phyloP scores from a whole-genome alignment of 2,113 vertebrate genomes.

The Sorex fumeus region DNA sequence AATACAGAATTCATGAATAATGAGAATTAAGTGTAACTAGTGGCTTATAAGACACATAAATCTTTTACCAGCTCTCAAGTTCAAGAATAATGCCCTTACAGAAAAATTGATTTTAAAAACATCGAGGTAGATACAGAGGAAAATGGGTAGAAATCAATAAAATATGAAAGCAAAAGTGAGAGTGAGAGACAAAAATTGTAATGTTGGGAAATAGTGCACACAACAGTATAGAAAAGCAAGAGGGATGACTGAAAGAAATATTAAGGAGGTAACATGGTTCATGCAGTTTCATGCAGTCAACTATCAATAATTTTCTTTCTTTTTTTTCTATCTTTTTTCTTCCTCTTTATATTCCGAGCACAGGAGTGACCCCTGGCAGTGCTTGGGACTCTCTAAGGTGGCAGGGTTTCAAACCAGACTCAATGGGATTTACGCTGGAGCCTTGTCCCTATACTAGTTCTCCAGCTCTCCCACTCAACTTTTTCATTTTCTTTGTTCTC shows the following conservation, averaged over 20 bases:
- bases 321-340: background rate
- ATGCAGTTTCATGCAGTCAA: background rate
- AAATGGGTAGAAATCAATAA: background rate
- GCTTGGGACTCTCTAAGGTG: too few relatives aligned
- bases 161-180: background rate
- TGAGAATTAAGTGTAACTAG: background rate
- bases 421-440: too few relatives aligned
- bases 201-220: background rate
- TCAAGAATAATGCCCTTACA: background rate
- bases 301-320: background rate
- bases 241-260: background rate
- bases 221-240: background rate
- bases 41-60: background rate
- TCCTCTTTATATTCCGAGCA: background rate
- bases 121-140: background rate
- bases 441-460: too few relatives aligned
- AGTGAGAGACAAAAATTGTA: background rate
- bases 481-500: too few relatives aligned
- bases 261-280: background rate
- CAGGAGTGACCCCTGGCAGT: too few relatives aligned
- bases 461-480: too few relatives aligned
- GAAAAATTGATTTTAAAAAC: background rate
- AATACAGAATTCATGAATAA: background rate
- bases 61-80: conserved; percentile 12
- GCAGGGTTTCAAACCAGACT: too few relatives aligned